A percentile compares a stretch with the other conserved stretches of the same genome.
These are phyloP conservation scores for Geococcyx californianus DNA, from an alignment of 2,113 vertebrate genomes.

Conservation along the genomic window DNA sequence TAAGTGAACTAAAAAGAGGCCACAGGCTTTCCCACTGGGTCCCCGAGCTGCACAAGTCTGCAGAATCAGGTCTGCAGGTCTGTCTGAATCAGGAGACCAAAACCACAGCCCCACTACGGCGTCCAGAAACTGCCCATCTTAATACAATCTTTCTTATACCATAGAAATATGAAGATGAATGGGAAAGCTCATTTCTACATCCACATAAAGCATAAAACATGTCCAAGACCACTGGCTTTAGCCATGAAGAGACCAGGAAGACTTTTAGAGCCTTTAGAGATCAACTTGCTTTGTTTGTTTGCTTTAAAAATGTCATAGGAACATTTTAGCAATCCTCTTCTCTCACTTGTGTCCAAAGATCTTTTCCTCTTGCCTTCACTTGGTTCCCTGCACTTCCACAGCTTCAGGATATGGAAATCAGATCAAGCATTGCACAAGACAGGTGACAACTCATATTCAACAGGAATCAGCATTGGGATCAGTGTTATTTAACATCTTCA, in stretches of 20 bases:
- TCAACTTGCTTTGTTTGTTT: background rate
- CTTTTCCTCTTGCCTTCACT: background rate
- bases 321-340: background rate
- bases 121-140: background rate
- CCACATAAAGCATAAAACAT: rapidly evolving
- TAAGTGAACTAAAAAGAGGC: rapidly evolving
- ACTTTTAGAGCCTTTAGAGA: background rate
- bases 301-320: background rate
- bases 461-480: too few relatives aligned
- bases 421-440: background rate
- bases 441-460: too few relatives aligned
- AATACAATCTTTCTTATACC: background rate
- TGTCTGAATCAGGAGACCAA: background rate
- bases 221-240: background rate
- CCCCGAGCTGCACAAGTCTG: background rate
- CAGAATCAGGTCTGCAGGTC: background rate
- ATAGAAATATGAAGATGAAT: rapidly evolving
- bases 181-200: background rate
- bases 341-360: background rate
- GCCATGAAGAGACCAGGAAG: background rate
- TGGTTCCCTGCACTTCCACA: background rate
- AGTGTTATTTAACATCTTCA: too few relatives aligned
- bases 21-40: background rate
- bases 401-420: background rate
- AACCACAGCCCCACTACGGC: rapidly evolving